Percentiles rank a stretch among this genome's conserved stretches.
Evolutionary conservation across 2,888 invertebrate species (phyloP).

Genomic region (Orthosia gracilis): DNA sequence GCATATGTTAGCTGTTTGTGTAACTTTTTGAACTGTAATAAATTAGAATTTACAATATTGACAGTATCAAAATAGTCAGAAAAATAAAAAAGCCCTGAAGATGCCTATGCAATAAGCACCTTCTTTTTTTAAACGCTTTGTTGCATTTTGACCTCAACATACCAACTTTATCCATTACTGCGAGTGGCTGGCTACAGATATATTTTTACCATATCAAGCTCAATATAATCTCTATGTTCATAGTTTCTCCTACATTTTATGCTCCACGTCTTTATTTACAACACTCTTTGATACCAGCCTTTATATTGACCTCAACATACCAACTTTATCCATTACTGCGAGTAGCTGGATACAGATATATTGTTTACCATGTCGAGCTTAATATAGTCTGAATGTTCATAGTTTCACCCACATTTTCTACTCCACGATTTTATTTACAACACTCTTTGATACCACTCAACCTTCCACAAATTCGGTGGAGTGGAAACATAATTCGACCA

Average conservation of each 20-base stretch:
- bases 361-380: neutral
- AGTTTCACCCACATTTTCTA: neutral
- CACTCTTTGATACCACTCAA: conserved; percentile 45
- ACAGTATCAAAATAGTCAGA: no score
- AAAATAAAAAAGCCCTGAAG: no score
- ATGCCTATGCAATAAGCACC: neutral
- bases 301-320: neutral
- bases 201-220: neutral
- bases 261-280: conserved; percentile 23
- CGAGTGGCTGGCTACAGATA: no score
- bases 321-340: neutral
- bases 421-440: conserved; percentile 27
- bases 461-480: conserved; percentile 34
- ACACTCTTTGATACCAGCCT: conserved; percentile 33
- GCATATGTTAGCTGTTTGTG: no score
- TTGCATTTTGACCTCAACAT: neutral
- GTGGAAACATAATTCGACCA: conserved; percentile 45
- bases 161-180: neutral
- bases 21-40: no score
- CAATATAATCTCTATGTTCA: neutral
- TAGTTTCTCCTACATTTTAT: neutral
- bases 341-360: no score
- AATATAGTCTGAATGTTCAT: neutral
- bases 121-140: no score
- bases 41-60: no score